These are phyloP conservation scores for Antechinus stuartii DNA, from an alignment of 2,113 vertebrate genomes.

Conservation along the genomic window DNA sequence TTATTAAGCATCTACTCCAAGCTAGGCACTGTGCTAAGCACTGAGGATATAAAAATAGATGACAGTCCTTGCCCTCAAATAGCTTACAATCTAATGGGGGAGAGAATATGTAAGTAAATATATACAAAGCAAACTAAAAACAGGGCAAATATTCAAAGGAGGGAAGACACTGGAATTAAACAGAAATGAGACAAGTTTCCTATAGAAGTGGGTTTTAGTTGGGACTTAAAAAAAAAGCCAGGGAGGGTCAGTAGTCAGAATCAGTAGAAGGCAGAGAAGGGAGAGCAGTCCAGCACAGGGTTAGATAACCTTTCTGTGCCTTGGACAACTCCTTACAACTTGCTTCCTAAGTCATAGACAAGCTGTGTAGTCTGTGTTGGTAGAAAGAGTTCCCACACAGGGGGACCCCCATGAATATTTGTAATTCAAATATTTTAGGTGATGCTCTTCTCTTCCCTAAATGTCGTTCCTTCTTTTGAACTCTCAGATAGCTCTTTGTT, in stretches of 20 bases:
- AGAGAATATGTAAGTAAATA: background rate
- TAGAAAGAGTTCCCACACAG: background rate
- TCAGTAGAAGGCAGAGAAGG: background rate
- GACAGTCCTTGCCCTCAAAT: background rate
- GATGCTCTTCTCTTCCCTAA: too few species aligned
- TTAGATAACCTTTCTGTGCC: background rate
- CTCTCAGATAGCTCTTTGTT: too few species aligned
- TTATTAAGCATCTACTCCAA: too few species aligned
- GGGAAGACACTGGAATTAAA: background rate
- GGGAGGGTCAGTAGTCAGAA: background rate
- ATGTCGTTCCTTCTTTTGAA: too few species aligned
- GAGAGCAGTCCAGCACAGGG: background rate
- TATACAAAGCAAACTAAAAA: background rate
- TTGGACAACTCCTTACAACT: background rate
- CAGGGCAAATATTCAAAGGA: background rate
- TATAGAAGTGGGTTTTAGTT: too few species aligned
- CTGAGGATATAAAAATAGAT: background rate
- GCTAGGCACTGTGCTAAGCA: background rate
- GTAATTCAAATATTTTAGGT: too few species aligned
- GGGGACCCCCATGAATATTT: too few species aligned
- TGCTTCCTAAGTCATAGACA: background rate
- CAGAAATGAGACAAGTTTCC: background rate
- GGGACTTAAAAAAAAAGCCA: background rate
- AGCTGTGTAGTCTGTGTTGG: background rate
- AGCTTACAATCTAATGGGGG: background rate